A percentile compares a stretch with the other conserved stretches of the same genome.
These are phyloP conservation scores for Epizoanthus fatuus DNA, from an alignment of 92 coral and sea anemone species.

Conservation along the genomic window DNA sequence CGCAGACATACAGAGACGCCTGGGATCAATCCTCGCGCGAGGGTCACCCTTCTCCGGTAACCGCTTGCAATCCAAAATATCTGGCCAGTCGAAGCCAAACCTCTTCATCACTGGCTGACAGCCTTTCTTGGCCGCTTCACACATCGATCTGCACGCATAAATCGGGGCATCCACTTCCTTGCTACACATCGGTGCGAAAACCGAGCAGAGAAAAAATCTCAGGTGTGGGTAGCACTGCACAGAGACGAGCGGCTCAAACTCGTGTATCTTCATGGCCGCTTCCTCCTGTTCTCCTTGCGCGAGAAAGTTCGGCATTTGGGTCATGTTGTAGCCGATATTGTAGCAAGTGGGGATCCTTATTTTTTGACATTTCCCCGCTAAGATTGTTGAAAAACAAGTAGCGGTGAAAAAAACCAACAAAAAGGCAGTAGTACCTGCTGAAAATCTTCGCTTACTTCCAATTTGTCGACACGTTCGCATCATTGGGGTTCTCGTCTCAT, in stretches of 20 bases:
- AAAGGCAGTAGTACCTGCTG: not conserved
- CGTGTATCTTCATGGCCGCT: conserved; percentile 79
- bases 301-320: conserved; percentile 92
- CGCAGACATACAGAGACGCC: conserved; percentile 81
- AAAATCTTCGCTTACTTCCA: not conserved
- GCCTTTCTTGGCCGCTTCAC: conserved; percentile 89
- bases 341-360: conserved; percentile 84
- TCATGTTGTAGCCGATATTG: conserved; percentile 92
- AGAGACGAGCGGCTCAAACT: conserved; percentile 86
- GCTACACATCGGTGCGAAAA: conserved; percentile 94
- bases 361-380: conserved; percentile 80
- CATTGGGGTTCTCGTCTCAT: conserved; percentile 29
- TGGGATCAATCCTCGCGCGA: conserved; percentile 74
- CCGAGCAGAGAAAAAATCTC: conserved; percentile 89
- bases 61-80: conserved; percentile 78
- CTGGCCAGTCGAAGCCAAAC: conserved; percentile 99
- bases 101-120: conserved; percentile 83
- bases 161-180: conserved; percentile 83
- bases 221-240: conserved; percentile 88
- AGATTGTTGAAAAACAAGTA: conserved; percentile 19
- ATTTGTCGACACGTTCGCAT: conserved; percentile 38
- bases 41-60: conserved; percentile 83
- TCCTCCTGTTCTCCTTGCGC: conserved; percentile 90
- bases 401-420: conserved; percentile 1
- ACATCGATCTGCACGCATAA: conserved; percentile 89